A percentile compares a stretch with the other conserved stretches of the same genome.
Evolutionary conservation across 2,888 invertebrate genomes (phyloP).

Genomic region (Drosophila robusta): DNA sequence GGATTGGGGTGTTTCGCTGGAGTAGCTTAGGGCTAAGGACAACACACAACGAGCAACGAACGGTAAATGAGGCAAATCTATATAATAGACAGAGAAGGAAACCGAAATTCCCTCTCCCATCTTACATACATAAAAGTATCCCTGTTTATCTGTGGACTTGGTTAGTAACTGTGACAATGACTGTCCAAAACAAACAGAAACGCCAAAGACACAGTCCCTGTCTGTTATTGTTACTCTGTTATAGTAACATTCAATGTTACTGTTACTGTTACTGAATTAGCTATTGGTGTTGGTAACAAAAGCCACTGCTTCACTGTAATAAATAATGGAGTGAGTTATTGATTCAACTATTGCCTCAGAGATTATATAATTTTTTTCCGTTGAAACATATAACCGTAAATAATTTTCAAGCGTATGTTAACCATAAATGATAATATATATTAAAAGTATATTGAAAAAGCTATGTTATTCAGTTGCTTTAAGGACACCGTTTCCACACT

Average conservation of each 20-base stretch:
- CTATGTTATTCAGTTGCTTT: no score
- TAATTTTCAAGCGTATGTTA: no score
- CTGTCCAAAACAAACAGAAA: constrained; percentile 40
- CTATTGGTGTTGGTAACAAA: constrained; percentile 36
- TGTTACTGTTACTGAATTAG: constrained; percentile 57
- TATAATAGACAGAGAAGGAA: constrained; percentile 24
- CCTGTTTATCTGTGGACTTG: background rate
- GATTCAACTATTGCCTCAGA: no score
- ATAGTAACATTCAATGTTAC: constrained; percentile 1
- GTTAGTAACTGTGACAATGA: constrained; percentile 37
- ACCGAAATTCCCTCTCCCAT: background rate
- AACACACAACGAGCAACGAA: constrained; percentile 45
- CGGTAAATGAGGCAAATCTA: constrained; percentile 47
- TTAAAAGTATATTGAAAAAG: no score
- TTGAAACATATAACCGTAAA: no score
- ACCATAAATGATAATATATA: no score
- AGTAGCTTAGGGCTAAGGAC: constrained; percentile 50
- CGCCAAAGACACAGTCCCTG: constrained; percentile 15
- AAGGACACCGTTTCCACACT: no score
- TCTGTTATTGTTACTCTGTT: constrained; percentile 25
- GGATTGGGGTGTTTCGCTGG: constrained; percentile 9
- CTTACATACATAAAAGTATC: background rate
- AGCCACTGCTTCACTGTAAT: constrained; percentile 35
- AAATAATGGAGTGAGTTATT: background rate
- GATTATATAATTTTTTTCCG: no score